phyloP scores from a whole-genome alignment of 1,140 invertebrate species.

The Saccostrea cuccullata region DNA sequence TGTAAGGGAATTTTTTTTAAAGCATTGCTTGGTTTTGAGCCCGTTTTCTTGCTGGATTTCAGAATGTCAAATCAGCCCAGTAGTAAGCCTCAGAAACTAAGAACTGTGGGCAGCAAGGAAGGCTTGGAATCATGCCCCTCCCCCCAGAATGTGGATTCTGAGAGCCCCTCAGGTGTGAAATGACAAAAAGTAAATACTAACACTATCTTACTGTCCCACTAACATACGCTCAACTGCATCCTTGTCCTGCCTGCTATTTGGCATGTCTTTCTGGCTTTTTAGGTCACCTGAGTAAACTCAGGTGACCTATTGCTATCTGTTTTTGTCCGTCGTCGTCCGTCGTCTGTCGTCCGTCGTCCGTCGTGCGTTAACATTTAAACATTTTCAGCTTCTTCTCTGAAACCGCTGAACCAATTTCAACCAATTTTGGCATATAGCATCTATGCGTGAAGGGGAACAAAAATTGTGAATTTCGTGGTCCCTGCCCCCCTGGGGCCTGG shows the following conservation, averaged over 20 bases:
- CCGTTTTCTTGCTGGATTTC: slow-evolving; percentile 24
- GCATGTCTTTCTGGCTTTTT: neutral
- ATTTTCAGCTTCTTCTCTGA: too few relatives aligned
- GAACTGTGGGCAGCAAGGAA: neutral
- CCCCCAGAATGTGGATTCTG: neutral
- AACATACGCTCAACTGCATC: neutral
- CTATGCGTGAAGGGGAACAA: too few relatives aligned
- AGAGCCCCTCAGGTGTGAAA: slow-evolving; percentile 34
- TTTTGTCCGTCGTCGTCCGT: too few relatives aligned
- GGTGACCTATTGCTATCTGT: too few relatives aligned
- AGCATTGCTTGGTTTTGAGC: slow-evolving; percentile 18
- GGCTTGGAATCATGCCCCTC: neutral
- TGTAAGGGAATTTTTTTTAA: neutral
- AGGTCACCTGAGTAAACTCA: too few relatives aligned
- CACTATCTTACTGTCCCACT: neutral
- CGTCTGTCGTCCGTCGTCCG: too few relatives aligned
- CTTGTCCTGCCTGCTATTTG: neutral
- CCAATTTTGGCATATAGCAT: too few relatives aligned
- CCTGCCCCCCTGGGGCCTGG: too few relatives aligned
- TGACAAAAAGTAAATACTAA: slow-evolving; percentile 34
- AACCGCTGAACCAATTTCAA: too few relatives aligned
- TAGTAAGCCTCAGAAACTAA: slow-evolving; percentile 18
- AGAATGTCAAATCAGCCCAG: slow-evolving; percentile 35
- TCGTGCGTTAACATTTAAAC: too few relatives aligned
- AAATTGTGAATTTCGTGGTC: too few relatives aligned